Base-by-base conservation (phyloP, 2,888 invertebrate genomes). In the Amaurobius ferox region DNA sequence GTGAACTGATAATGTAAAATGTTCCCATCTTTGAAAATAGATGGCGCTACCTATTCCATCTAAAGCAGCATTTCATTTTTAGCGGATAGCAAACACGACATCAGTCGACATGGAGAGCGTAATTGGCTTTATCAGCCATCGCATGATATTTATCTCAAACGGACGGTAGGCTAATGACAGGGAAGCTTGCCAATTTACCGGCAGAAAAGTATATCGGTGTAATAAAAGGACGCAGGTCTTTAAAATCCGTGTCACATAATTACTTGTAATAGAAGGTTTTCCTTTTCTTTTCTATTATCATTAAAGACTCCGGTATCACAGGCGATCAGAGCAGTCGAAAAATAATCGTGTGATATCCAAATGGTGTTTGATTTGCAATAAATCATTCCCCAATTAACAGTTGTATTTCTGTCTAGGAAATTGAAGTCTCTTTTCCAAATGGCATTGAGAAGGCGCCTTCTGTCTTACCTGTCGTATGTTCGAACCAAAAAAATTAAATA, bases 61-160 rank as follows among this genome's bases (percentile, higher is more conserved):
- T 23, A 23, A 1, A 23, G 23, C 23, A 16, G 44, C 16, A 55
- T 13, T 16, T 7, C 1, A 55, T 7, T 23, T 2, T 19, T 19
- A 44, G 16, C 44, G 6, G n/a, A 16, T 44, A 2, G 44, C 19
- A 19, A 55, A 23, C 55, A 23, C 55, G 55, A 55, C 55, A 55
- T n/a, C 55, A 16, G 23, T 55, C 23, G 55, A 23, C 55, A 23
- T 55, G 23, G 44, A 55, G n/a, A 55, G n/a, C 55, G 23, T 55
- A 55, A 55, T 55, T 55, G 55, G 55, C 55, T 55, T 55, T 55
- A 55, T 55, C 55, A 23, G 55, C 55, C 55, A 55, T 55, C 55
- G 23, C 23, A 6, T 55, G 55, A 55, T 55, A 55, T 55, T 55
- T 55, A 55, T 55, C 55, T 55, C 23, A 5, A 19, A 55, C 55